Evolutionary conservation across 1,140 invertebrate species (phyloP).

Genomic region (Ptiloglossa arizonensis): DNA sequence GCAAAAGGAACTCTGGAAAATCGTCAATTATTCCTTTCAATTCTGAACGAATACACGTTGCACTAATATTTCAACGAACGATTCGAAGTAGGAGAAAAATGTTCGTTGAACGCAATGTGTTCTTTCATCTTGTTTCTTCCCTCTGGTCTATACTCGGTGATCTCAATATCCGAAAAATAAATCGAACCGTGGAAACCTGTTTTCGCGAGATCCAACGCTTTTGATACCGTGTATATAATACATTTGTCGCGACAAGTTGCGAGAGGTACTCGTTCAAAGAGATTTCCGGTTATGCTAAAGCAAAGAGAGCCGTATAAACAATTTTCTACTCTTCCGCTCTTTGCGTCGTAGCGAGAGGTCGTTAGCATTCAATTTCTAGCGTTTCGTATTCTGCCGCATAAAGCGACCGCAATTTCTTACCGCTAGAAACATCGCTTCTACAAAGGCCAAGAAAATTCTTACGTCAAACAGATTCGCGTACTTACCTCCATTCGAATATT

Average conservation of each 20-base stretch:
- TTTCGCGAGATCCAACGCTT: no score
- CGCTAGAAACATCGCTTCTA: not conserved
- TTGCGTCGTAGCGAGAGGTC: not conserved
- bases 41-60: not conserved
- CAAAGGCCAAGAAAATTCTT: not conserved
- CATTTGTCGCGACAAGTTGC: no score
- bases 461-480: no score
- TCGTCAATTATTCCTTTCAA: not conserved
- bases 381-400: not conserved
- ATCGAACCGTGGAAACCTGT: no score
- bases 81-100: conserved; percentile 5
- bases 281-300: not conserved
- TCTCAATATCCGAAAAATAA: no score
- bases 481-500: not conserved
- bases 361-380: not conserved
- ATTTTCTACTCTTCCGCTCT: no score
- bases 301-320: not conserved
- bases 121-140: not conserved
- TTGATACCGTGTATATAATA: no score
- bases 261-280: no score
- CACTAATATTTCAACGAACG: not conserved
- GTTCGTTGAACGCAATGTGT: not conserved
- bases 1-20: not conserved
- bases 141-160: not conserved
- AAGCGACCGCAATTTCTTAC: not conserved